Evolutionary conservation across 2,113 vertebrate species (phyloP), one percentile per base, ranked within the genome.

Genomic region (Ivindomyrus marchei): DNA sequence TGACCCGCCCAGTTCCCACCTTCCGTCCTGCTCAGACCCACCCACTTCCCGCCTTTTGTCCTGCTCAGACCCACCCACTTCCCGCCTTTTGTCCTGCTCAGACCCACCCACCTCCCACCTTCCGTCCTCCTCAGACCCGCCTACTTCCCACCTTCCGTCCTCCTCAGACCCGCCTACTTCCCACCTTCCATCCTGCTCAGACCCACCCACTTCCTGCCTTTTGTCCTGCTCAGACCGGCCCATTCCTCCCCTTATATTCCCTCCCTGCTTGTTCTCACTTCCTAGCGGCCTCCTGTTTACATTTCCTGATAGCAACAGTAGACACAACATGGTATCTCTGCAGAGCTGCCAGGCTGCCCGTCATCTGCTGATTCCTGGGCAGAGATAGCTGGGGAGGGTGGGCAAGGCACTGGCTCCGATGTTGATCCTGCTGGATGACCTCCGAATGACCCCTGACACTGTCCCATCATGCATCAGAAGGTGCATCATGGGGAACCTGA

Each of bases 301-400:
- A 90, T 83, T 87, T 88, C 84, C 19, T 87, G 92, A 92, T 91
- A 92, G 47, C 27, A n/a, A 62, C 66, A 87, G 84, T 89, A 93
- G 92, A 91, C 91, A 89, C 91, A 92, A 92, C 91, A 93, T 66
- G 88, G 47, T 39, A 19, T 19, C 21, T 58, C 58, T 7, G 88
- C 39, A 11, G 56, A 24, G 11, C 70, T 87, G 27, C 52, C 90
- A 92, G 45, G 17, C 39, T 85, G 83, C 39, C 36, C 39, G 9
- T 45, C 83, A n/a, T 85, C 83, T 9, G 21, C 74, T 80, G 74
- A 80, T 80, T 15, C 36, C 74, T 80, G 74, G 36, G 15, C 5
- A 80, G 36, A 80, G 74, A 80, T 80, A 80, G 74, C 13, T 42
- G 45, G 52, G 42, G 70, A 49, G 85, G 46, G 80, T 89, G 10